Base-by-base conservation (phyloP, 2,797 vertebrate species). In the Gouania willdenowi region DNA sequence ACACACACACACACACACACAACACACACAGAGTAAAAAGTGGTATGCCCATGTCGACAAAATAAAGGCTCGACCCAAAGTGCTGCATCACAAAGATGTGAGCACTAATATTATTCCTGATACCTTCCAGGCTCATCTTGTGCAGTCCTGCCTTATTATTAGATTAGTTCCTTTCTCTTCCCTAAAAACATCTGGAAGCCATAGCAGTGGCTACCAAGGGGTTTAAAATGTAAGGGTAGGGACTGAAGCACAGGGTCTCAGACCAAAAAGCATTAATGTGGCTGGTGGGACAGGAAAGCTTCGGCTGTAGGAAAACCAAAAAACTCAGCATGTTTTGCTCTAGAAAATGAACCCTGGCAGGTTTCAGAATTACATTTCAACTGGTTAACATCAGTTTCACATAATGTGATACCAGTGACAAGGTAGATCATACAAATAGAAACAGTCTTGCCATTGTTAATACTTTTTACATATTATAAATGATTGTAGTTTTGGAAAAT, bases 131-230 rank as follows among this genome's bases (percentile, higher is more conserved):
- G 55, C 60, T 54, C 70, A 61, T 57, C 29, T 39, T 36, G 13
- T 15, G 34, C 59, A 44, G 66, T 61, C 62, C 42, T 62, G 38
- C 56, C 45, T 71, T 72, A 75, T 75, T 81, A 83, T 81, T 83
- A 71, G 69, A 79, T 75, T 64, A 61, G 61, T 66, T 41, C 12
- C 29, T 55, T 64, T 47, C 57, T 62, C 57, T 48, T 46, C 58
- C 49, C 34, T 27, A 12, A 75, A 71, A 69, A 74, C 77, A 83
- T 81, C 73, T 87, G 75, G 67, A 84, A 83, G 53, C 65, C 43
- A 76, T 73, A 79, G 66, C 70, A 45, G 31, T 66, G 45, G 47
- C 70, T 70, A 70, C 49, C 50, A 46, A 31, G 43, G 48, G 14
- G 27, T 43, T 46, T 48, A 41, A 67, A 43, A 61, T 32, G 6